A percentile compares a stretch with the other conserved stretches of the same genome.
These are phyloP conservation scores for Dromaius novaehollandiae DNA, from an alignment of 2,113 vertebrate species.

Conservation along the genomic window DNA sequence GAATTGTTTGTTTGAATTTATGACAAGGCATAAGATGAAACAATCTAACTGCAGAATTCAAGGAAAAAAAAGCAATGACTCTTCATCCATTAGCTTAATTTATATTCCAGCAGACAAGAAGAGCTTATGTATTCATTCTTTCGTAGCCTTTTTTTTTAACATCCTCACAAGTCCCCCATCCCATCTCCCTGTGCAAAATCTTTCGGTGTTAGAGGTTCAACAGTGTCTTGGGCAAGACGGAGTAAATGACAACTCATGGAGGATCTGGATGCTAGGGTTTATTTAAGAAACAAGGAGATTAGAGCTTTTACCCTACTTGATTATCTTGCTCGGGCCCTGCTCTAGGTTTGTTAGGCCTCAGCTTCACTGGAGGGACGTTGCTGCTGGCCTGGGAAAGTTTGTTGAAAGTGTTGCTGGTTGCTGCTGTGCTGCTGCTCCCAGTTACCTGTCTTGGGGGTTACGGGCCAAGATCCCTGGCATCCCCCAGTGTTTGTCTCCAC, in stretches of 20 bases:
- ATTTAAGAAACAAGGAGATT: not conserved
- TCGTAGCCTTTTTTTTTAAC: not conserved
- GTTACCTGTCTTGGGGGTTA: not conserved
- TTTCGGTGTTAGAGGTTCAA: not conserved
- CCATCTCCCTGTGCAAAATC: not conserved
- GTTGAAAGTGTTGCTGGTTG: not conserved
- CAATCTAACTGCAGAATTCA: not conserved
- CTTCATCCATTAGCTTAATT: not conserved
- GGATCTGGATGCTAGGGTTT: not conserved
- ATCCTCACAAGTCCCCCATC: not conserved
- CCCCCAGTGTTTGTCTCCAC: fast-evolving
- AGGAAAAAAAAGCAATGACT: not conserved
- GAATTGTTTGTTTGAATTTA: not conserved
- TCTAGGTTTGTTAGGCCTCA: not conserved
- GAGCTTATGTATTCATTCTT: not conserved
- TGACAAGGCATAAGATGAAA: not conserved
- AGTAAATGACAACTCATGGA: no score
- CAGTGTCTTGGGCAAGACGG: not conserved
- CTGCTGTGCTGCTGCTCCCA: not conserved
- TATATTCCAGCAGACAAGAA: not conserved
- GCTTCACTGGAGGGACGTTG: not conserved
- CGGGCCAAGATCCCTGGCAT: not conserved
- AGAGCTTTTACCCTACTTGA: not conserved
- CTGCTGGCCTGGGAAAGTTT: fast-evolving
- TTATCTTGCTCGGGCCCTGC: no score